Conservation (phyloP, 2,888 invertebrate species). For the Aplocera efformata region DNA sequence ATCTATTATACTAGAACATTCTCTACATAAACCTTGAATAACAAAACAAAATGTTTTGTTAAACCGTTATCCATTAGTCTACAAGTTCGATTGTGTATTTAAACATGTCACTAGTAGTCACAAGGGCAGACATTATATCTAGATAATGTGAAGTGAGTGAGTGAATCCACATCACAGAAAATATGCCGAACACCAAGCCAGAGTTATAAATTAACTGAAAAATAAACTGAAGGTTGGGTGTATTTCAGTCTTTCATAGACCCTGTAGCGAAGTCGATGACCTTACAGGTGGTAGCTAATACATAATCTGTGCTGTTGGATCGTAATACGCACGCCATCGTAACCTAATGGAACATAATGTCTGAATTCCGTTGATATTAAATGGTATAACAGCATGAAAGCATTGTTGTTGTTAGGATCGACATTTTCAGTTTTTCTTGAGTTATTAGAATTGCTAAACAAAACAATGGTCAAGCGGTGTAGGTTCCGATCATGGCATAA, state of each 20-base stretch:
- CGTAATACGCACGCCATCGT: conserved; percentile 11
- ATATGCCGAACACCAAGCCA: no score
- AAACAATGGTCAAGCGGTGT: no score
- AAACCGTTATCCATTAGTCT: conserved; percentile 7
- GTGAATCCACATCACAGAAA: neutral
- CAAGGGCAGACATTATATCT: conserved; percentile 4
- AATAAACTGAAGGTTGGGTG: conserved; percentile 6
- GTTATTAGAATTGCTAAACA: no score
- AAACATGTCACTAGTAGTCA: neutral
- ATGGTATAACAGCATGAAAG: conserved; percentile 11
- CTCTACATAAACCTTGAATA: no score
- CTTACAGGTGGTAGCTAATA: conserved; percentile 13
- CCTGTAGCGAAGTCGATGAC: conserved; percentile 13
- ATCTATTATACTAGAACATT: no score
- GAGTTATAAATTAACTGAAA: neutral
- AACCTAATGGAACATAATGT: conserved; percentile 9
- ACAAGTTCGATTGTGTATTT: conserved; percentile 7
- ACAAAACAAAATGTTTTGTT: no score
- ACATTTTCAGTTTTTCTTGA: neutral
- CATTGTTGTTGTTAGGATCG: neutral
- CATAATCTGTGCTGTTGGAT: no score
- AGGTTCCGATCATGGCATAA: no score
- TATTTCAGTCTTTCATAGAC: conserved; percentile 4
- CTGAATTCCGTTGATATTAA: conserved; percentile 10
- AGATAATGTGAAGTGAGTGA: no score